A percentile compares a stretch with the other conserved stretches of the same genome.
phyloP scores from a whole-genome alignment of 2,113 vertebrate genomes.

The Caracal caracal region DNA sequence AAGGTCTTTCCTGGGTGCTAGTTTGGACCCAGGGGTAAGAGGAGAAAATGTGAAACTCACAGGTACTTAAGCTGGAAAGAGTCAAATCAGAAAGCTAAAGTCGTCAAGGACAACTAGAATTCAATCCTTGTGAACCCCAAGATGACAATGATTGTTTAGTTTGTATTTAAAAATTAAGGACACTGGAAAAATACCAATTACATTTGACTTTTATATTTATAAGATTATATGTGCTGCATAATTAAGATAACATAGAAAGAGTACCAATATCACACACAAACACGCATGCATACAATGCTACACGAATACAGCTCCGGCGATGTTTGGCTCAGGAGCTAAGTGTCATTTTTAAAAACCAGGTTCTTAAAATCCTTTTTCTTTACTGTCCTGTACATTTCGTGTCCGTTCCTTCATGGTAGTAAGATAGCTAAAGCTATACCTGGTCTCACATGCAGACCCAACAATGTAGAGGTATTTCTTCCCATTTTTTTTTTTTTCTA shows the following conservation, averaged over 20 bases:
- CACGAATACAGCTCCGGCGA: not conserved
- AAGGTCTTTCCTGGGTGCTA: not conserved
- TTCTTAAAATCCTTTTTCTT: not conserved
- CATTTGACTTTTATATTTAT: conserved; percentile 7
- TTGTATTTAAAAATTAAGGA: not conserved
- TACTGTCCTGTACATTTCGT: not conserved
- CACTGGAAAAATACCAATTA: not conserved
- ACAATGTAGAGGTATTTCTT: not conserved
- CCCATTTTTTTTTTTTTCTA: not conserved
- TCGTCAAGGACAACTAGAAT: not conserved
- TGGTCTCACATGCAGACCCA: not conserved
- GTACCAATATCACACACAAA: not conserved
- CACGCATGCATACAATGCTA: not conserved
- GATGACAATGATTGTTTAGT: not conserved
- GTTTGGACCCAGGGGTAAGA: not conserved
- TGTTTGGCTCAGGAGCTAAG: not conserved
- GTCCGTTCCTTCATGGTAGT: not conserved
- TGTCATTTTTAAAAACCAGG: not conserved
- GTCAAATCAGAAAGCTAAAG: not conserved
- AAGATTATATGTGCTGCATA: not conserved
- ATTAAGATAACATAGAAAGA: not conserved
- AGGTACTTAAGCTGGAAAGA: not conserved
- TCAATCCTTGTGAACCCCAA: not conserved
- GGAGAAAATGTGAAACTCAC: not conserved
- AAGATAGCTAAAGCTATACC: not conserved